Conservation (phyloP, 2,888 invertebrate genomes). For the Hirtodrosophila alboralis region DNA sequence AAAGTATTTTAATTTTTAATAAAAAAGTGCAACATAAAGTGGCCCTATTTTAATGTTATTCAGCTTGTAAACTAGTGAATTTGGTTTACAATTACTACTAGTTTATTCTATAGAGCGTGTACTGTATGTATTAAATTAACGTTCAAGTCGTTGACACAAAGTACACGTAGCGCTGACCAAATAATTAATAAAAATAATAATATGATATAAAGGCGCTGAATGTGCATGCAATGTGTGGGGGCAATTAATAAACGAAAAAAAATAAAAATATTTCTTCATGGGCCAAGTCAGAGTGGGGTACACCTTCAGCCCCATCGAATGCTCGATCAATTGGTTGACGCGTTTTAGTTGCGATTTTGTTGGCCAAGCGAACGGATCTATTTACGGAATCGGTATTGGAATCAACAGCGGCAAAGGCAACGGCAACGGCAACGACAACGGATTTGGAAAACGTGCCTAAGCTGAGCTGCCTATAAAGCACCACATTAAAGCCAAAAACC, state of each 20-base stretch:
- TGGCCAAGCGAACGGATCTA: constrained; percentile 49
- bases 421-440: constrained; percentile 1
- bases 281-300: not conserved
- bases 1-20: too few relatives aligned
- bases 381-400: constrained; percentile 6
- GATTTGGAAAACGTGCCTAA: constrained; percentile 17
- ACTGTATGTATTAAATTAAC: too few relatives aligned
- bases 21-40: too few relatives aligned
- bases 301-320: not conserved
- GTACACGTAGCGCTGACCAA: constrained; percentile 25
- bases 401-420: too few relatives aligned
- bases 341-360: constrained; percentile 44
- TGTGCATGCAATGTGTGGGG: constrained; percentile 21
- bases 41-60: too few relatives aligned
- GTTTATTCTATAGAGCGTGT: too few relatives aligned
- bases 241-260: constrained; percentile 18
- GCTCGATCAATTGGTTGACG: constrained; percentile 1
- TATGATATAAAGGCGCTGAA: constrained; percentile 2
- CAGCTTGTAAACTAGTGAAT: too few relatives aligned
- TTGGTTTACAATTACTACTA: too few relatives aligned
- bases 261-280: constrained; percentile 11
- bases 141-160: constrained; percentile 12
- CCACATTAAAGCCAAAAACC: constrained; percentile 46
- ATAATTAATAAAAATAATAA: not conserved
- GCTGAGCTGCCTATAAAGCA: constrained; percentile 63